phyloP scores from a whole-genome alignment of 2,797 vertebrate genomes.

The Danio albolineatus region DNA sequence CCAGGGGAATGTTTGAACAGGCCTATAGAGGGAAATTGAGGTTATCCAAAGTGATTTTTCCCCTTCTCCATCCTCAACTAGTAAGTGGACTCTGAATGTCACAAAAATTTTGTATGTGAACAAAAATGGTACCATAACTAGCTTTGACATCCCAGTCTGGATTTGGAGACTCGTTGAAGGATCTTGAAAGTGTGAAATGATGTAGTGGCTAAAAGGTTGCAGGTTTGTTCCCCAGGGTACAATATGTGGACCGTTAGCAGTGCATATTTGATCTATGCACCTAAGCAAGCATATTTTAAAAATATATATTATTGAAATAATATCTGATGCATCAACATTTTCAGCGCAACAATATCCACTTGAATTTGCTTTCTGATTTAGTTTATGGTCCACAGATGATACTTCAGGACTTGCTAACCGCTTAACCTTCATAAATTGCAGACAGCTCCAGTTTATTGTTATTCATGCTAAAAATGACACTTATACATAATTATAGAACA shows the following conservation, averaged over 20 bases:
- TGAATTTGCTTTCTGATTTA: not conserved
- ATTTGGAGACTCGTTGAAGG: not conserved
- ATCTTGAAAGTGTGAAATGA: not conserved
- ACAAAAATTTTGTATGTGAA: not conserved
- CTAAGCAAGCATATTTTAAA: too few relatives aligned
- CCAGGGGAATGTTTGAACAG: constrained; percentile 22
- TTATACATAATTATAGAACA: too few relatives aligned
- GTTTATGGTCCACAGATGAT: not conserved
- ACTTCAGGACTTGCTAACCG: not conserved
- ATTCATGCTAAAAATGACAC: too few relatives aligned
- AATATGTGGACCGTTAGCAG: not conserved
- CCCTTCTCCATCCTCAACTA: not conserved
- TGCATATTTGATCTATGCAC: not conserved
- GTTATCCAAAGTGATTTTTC: not conserved
- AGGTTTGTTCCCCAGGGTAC: not conserved
- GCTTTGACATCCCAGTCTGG: not conserved
- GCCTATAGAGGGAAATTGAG: not conserved
- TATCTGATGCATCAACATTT: too few relatives aligned
- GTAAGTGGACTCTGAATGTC: not conserved
- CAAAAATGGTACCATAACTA: not conserved
- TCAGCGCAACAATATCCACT: not conserved
- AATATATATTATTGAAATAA: too few relatives aligned
- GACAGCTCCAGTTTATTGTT: too few relatives aligned
- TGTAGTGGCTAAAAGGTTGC: not conserved
- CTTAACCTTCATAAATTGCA: too few relatives aligned